Evolutionary conservation across 2,888 invertebrate species (phyloP).

Genomic region (Pediacus dermestoides): DNA sequence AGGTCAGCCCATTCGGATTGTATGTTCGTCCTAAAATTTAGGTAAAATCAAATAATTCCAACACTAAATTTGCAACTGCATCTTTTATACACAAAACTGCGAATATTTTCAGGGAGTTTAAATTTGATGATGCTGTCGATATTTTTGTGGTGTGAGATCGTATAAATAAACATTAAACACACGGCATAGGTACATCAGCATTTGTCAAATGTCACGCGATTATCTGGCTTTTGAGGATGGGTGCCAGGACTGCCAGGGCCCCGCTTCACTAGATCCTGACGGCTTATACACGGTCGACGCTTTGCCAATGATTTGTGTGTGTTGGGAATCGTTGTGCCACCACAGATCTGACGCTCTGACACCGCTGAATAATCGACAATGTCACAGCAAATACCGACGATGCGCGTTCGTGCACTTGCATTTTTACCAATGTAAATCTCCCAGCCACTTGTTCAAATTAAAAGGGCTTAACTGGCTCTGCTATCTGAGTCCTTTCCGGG

Average conservation of each 20-base stretch:
- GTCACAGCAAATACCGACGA: constrained; percentile 37
- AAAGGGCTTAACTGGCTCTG: no score
- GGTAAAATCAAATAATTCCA: no score
- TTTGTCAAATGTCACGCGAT: constrained; percentile 26
- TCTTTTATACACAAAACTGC: no score
- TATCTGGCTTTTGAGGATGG: constrained; percentile 35
- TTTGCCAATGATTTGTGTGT: constrained; percentile 47
- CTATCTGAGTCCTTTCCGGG: no score
- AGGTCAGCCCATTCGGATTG: no score
- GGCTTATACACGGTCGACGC: constrained; percentile 41
- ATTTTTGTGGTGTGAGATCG: constrained; percentile 6
- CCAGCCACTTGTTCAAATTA: no score
- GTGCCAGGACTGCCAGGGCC: no score
- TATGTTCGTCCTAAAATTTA: no score
- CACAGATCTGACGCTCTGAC: constrained; percentile 27
- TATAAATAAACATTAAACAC: constrained; percentile 9
- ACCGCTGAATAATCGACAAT: constrained; percentile 31
- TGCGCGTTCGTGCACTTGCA: constrained; percentile 35
- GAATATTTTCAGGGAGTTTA: no score
- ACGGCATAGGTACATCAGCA: constrained; percentile 26
- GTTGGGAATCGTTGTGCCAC: constrained; percentile 34
- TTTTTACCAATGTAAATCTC: constrained; percentile 39
- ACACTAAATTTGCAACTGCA: no score
- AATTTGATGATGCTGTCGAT: no score
- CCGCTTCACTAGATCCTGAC: constrained; percentile 36